Conservation (phyloP, 2,113 vertebrate genomes). For the Odocoileus hemionus region DNA sequence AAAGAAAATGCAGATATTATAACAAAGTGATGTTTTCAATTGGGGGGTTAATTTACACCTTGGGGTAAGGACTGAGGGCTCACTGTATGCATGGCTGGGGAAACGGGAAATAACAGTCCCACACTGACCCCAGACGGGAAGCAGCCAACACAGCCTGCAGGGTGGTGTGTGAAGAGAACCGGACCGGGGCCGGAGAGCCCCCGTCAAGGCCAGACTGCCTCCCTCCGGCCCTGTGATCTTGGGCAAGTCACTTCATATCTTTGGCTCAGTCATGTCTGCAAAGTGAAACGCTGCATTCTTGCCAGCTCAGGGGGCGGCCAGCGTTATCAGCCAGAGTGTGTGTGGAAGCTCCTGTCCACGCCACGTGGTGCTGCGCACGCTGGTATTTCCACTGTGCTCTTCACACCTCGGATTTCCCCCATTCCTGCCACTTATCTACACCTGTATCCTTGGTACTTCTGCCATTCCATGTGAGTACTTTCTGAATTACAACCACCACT, state of each 20-base stretch:
- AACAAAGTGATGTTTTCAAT: neutral
- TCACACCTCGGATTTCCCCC: neutral
- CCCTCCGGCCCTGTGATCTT: neutral
- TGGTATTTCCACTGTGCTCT: neutral
- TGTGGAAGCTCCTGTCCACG: fast-evolving
- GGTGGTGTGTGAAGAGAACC: neutral
- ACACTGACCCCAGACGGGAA: neutral
- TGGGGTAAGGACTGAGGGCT: neutral
- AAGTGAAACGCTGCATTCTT: neutral
- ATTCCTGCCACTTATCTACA: constrained; percentile 24
- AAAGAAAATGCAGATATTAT: neutral
- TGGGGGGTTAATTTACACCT: neutral
- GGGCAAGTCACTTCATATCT: neutral
- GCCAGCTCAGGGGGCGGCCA: neutral
- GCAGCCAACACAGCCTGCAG: neutral
- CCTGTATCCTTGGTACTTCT: neutral
- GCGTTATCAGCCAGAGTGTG: neutral
- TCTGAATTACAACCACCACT: constrained; percentile 11
- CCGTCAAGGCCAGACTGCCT: too few species aligned
- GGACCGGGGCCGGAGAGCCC: fast-evolving
- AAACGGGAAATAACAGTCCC: neutral
- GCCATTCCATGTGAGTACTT: constrained; percentile 36
- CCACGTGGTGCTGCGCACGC: fast-evolving
- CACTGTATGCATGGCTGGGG: neutral
- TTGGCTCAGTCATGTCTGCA: neutral